Evolutionary conservation across 2,888 invertebrate genomes (phyloP), one percentile per base, ranked within the genome.

Genomic region (Acleris literana): DNA sequence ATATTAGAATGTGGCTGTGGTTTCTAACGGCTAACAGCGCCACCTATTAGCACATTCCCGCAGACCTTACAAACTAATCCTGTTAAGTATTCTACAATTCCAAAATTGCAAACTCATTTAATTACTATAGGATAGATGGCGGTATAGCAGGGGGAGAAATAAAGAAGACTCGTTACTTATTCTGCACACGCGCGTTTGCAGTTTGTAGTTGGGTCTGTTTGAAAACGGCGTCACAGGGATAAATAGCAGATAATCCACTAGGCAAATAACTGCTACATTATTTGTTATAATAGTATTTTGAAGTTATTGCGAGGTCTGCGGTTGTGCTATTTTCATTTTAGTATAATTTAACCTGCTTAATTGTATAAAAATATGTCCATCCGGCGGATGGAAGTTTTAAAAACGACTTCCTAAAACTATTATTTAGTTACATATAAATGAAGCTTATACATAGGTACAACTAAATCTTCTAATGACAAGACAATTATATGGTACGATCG

Each of bases 121-220:
- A 68, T 68, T 63, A 66, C 49, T 66, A 65, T 44, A 68, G 58
- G 55, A 63, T 63, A 57, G 51, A 61, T 59, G 51, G 60, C 68
- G 46, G 51, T 68, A 53, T 65, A 56, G 60, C 52, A 25, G 20
- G 56, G 44, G 29, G 57, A 13, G 64, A 59, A 61, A 68, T 62
- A 63, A 66, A 48, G 55, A 54, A 64, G 29, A 25, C 57, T 59
- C 33, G 63, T 46, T 25, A 46, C 25, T 57, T 63, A 72, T 72
- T 69, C 69, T 39, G 56, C 33, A 43, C 71, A 68, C 72, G 72
- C 61, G 64, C 66, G 69, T 72, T 69, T 70, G 68, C 72, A 70
- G 69, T 70, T 69, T 68, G 68, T 69, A 70, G 69, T 68, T 66
- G 61, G 64, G 57, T 62, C 56, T 66, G 61, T 66, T 57, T 48